Percentiles rank a stretch among this genome's conserved stretches.
phyloP scores from a whole-genome alignment of 1,140 invertebrate species.

The Asobara japonica region DNA sequence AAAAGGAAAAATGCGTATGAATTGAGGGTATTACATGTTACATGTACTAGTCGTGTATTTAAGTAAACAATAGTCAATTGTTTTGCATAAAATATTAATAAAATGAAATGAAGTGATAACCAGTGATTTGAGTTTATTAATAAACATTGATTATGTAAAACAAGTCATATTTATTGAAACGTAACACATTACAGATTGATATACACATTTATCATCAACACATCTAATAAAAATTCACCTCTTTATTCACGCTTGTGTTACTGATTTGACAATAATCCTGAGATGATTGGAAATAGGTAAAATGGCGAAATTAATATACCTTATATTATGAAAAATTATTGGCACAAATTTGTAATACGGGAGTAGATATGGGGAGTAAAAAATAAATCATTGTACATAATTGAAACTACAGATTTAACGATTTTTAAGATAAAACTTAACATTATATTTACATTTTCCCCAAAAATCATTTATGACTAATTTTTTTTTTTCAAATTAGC shows the following conservation, averaged over 20 bases:
- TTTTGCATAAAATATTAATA: slow-evolving; percentile 60
- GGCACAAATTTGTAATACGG: slow-evolving; percentile 11
- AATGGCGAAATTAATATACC: background rate
- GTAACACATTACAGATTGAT: slow-evolving; percentile 6
- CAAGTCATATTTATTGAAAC: slow-evolving; percentile 12
- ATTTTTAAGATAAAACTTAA: slow-evolving; percentile 12
- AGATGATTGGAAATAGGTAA: background rate
- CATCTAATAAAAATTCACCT: slow-evolving; percentile 4
- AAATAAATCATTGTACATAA: slow-evolving; percentile 11
- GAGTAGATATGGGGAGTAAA: background rate
- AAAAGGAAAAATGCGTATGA: slow-evolving; percentile 27
- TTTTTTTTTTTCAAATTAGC: too few relatives aligned
- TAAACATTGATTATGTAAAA: background rate
- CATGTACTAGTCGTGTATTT: slow-evolving; percentile 60
- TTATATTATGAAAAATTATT: slow-evolving; percentile 12
- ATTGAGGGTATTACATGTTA: slow-evolving; percentile 53
- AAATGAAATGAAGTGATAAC: slow-evolving; percentile 41
- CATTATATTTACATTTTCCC: slow-evolving; percentile 34
- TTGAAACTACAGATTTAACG: background rate
- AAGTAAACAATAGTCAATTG: slow-evolving; percentile 63
- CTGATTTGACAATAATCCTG: background rate
- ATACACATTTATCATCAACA: slow-evolving; percentile 1
- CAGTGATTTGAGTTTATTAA: background rate
- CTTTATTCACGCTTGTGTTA: background rate
- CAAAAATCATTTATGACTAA: slow-evolving; percentile 16